phyloP scores from a whole-genome alignment of 2,113 vertebrate genomes.

The Malurus melanocephalus region DNA sequence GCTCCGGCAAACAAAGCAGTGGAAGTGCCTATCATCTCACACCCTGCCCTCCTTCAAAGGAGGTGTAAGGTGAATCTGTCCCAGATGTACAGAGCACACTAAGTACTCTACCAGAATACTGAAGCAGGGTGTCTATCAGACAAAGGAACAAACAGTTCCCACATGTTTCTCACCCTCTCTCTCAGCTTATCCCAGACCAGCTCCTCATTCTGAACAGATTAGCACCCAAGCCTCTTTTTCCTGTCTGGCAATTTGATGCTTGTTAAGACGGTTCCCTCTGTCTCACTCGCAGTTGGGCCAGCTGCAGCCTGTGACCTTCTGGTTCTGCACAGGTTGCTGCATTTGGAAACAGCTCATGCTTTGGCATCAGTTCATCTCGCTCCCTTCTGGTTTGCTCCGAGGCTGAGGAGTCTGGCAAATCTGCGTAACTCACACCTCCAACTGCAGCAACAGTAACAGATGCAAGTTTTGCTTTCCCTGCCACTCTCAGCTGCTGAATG shows the following conservation, averaged over 20 bases:
- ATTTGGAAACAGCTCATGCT: conserved; percentile 25
- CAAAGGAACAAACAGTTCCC: not conserved
- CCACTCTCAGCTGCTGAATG: not conserved
- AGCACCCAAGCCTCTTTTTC: conserved; percentile 11
- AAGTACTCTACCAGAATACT: conserved; percentile 4
- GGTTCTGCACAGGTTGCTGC: conserved; percentile 49
- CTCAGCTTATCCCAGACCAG: not conserved
- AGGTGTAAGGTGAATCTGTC: not conserved
- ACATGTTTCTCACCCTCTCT: not conserved
- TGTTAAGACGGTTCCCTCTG: not conserved
- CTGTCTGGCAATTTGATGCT: conserved; percentile 43
- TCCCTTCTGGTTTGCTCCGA: conserved; percentile 42
- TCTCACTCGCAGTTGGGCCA: conserved; percentile 22
- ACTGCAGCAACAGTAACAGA: conserved; percentile 43
- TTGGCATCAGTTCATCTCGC: conserved; percentile 29
- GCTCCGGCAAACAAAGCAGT: not conserved
- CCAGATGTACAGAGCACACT: not conserved
- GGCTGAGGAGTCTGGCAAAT: conserved; percentile 35
- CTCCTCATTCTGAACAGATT: conserved; percentile 35
- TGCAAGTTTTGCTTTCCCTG: conserved; percentile 29
- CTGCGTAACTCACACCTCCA: conserved; percentile 15
- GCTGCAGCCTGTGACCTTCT: conserved; percentile 56
- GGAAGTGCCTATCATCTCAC: not conserved
- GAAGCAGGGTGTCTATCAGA: not conserved
- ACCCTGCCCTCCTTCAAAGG: not conserved